Evolutionary conservation across 2,797 vertebrate genomes (phyloP), one percentile per base, ranked within the genome.

Genomic region (Synaphobranchus kaupii): DNA sequence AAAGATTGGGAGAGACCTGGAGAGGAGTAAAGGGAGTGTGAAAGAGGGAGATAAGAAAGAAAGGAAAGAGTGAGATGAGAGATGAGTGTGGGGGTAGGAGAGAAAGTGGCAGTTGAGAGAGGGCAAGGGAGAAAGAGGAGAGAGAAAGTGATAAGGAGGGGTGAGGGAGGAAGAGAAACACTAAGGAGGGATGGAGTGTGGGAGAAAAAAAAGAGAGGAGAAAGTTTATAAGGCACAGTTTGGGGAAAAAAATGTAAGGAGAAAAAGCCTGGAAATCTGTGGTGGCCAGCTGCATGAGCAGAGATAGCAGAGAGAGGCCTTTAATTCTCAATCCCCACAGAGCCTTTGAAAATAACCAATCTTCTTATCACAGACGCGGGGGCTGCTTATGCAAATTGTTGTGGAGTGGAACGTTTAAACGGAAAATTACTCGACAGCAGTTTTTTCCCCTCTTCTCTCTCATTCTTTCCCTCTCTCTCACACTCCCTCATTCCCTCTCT

Each of bases 331-430:
- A 96, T 97, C 96, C 96, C 95, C 93, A 94, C 96, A 96, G 95
- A 95, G 96, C 94, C 93, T 96, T 96, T 97, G 97, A 97, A 97
- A 98, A 98, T 98, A 97, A 97, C 97, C 97, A 96, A 97, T 97
- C 96, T 97, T 97, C 97, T 97, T 97, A 97, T 97, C 97, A 97
- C 96, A 96, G 95, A 96, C 96, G 95, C 96, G 96, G 96, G 96
- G 95, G 95, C 96, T 97, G 96, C 96, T 97, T 97, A 97, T 97
- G 97, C 96, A 97, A 97, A 97, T 97, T 96, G 96, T 97, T 96
- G 96, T 97, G 96, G 96, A 97, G 97, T 97, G 96, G 96, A 97
- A 97, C 95, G 93, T 95, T 97, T 96, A 97, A 97, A 98, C 96
- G 96, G 97, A 97, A 96, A 97, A 97, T 97, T 96, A 96, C 96